Base-by-base conservation (phyloP, 2,888 invertebrate genomes). In the Pelosia muscerda region DNA sequence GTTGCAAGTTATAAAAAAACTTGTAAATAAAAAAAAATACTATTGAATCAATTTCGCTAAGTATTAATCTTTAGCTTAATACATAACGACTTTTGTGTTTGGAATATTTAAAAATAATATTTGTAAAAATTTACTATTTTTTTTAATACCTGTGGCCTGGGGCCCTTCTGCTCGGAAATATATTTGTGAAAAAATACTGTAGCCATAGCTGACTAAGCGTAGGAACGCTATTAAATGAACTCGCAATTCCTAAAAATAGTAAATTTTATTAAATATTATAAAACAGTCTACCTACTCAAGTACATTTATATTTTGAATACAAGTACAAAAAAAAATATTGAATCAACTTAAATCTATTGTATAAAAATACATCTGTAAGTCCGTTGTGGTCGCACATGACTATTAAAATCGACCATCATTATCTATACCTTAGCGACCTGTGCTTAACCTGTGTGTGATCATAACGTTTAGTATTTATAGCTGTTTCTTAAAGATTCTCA, bases 241-340 rank as follows among this genome's bases (percentile, higher is more conserved):
- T 55, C 54, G 23, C 42, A 42, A 19, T 42, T 49, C 8, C 9
- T 0, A 49, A 42, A 42, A 49, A n/a, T 8, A 22, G 38, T 38
- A 59, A 59, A 62, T 63, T 65, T 79, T 73, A 77, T 69, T 68
- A 76, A 63, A 76, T 73, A 76, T 73, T 68, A 19, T 72, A 66
- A 26, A 19, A 2, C 9, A n/a, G n/a, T 57, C 13, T n/a, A 22
- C 54, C 19, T 54, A 22, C 28, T 15, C 9, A 31, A 65, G n/a
- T 60, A 61, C 57, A 25, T 68, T 66, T 61, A 69, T 68, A 67
- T 69, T 76, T 73, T 69, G 26, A 73, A 68, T 63, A 68, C 13
- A 31, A 79, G 77, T 78, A 78, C 78, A 79, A 78, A 78, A 28
- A n/a, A 49, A 72, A 67, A n/a, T n/a, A n/a, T 34, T 28, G 69